Base-by-base conservation (phyloP, 2,113 vertebrate genomes). In the Ranitomeya variabilis region DNA sequence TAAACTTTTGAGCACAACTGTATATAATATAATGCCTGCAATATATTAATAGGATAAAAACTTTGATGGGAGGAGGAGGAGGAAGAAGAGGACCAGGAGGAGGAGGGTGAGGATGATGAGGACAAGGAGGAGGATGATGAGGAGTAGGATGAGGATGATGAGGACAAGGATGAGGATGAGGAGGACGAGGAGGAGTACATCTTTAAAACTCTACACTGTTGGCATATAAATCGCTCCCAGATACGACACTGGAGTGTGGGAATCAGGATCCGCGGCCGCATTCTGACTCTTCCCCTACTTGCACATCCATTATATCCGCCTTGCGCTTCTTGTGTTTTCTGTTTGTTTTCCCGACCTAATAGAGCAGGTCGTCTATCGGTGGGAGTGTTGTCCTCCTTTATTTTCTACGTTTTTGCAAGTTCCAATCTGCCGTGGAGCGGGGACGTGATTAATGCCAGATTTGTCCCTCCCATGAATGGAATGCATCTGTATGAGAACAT, bases 401-500 rank as follows among this genome's bases (percentile, higher is more conserved):
- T 81, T 57, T 60, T 55, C 14, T 62, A 23, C 26, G 23, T 37
- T 64, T 3, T 64, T 64, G 31, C 80, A 82, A 45, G 80, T 82
- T 45, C 57, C 18, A 82, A 60, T 80, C 23, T 80, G 51, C 18
- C 77, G 14, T 13, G 57, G 54, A 57, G 54, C 15, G 54, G 37
- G n/a, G 23, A 80, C 23, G 21, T 64, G 80, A 82, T 82, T 62
- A 45, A 82, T 82, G 59, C 14, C 18, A n/a, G 15, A 31, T 64
- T 21, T 16, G 4, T 16, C 57, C 80, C 55, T 60, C 23, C 79
- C 79, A 18, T 31, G 59, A 64, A 82, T 64, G 80, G 57, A 82
- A 82, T 82, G 80, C 31, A 37, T 26, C 16, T 37, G 14, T 64
- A 37, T 45, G 26, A 12, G 26, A 62, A 60, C n/a, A 15, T 12